Evolutionary conservation across 2,888 invertebrate species (phyloP), one percentile per base, ranked within the genome.

Genomic region (Diadromus collaris): DNA sequence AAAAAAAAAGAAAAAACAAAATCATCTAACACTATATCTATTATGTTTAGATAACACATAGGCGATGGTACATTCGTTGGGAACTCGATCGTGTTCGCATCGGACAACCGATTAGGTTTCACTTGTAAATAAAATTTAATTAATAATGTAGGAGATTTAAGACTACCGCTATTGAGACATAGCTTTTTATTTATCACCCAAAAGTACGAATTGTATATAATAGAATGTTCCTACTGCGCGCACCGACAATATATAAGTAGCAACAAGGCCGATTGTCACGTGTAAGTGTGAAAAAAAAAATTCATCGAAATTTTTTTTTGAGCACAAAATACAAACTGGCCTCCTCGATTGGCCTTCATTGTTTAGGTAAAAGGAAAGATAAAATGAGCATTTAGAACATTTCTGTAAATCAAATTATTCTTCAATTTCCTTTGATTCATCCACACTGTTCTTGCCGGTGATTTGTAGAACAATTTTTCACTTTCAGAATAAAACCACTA

Each of bases 121-220:
- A 72, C 68, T 74, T 87, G 86, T 87, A 88, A 83, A 88, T 88
- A 87, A 85, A 79, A 83, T 83, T n/a, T 83, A 83, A 79, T 70
- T 79, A 73, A 78, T 78, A 60, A 79, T 74, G 44, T 79, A 77
- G 68, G 81, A 75, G 79, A 81, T 64, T 68, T 79, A 77, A 81
- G 81, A 79, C 79, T 81, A 75, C 60, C 48, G 61, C 60, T 72
- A 72, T 67, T 63, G 46, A 67, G 32, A 63, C 58, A 70, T 81
- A 79, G 75, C 78, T 80, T 83, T 78, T 84, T 79, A 81, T 81
- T 82, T 82, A 84, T 85, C 81, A 79, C 81, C 82, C 80, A 75
- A 74, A 73, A 61, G 80, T 81, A 80, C 63, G 78, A 82, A 78
- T 84, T 80, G 73, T 82, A 82, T 65, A 82, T 81, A 83, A 83